A percentile compares a stretch with the other conserved stretches of the same genome.
Conservation (phyloP, 2,797 vertebrate genomes). For the Coendou prehensilis region DNA sequence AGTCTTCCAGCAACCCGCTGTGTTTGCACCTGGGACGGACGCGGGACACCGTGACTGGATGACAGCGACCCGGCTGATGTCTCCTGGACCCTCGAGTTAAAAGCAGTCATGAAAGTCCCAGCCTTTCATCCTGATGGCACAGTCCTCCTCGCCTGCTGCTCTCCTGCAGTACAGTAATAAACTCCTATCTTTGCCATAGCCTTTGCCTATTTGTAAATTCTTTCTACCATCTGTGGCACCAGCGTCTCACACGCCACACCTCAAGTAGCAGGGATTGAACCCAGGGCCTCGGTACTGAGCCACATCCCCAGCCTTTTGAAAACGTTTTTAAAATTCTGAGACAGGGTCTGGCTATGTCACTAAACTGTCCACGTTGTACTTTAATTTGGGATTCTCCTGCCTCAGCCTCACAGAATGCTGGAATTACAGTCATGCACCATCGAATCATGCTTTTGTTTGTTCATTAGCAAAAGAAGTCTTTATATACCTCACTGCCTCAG, state of each 20-base stretch:
- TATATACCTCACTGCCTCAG: neutral
- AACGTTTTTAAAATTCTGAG: neutral
- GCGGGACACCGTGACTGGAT: too few relatives aligned
- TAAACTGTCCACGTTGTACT: neutral
- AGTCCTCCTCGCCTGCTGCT: too few relatives aligned
- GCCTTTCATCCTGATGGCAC: neutral
- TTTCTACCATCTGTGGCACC: neutral
- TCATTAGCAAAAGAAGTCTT: neutral
- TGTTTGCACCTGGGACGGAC: too few relatives aligned
- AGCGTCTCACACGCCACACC: too few relatives aligned
- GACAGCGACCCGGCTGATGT: neutral
- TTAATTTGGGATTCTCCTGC: neutral
- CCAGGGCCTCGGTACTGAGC: too few relatives aligned
- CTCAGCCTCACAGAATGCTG: neutral
- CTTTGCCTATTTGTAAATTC: neutral
- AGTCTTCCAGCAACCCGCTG: too few relatives aligned
- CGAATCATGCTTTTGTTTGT: neutral
- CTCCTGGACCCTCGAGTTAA: neutral
- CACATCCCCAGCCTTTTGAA: neutral
- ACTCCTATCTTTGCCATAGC: neutral
- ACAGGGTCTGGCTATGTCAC: neutral
- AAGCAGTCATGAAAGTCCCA: neutral
- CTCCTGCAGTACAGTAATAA: too few relatives aligned
- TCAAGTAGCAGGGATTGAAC: too few relatives aligned
- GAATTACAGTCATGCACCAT: neutral